Conservation (phyloP, 2,797 vertebrate species). For the Eulemur albifrons region DNA sequence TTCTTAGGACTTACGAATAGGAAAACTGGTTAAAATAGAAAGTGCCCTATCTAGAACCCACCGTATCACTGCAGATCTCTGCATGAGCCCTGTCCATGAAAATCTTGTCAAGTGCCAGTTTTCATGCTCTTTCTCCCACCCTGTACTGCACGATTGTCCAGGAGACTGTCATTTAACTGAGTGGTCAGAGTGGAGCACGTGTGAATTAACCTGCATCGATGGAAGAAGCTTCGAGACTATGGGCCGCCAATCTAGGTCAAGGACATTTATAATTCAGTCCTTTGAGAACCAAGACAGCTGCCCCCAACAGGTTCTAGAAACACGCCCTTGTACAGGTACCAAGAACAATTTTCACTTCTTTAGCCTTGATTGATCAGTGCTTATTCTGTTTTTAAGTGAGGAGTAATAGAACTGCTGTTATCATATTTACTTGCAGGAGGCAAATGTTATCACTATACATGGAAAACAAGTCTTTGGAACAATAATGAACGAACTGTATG, state of each 20-base stretch:
- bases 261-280: slow-evolving; percentile 91
- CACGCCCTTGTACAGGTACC: slow-evolving; percentile 94
- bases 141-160: slow-evolving; percentile 66
- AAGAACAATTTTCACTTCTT: not conserved
- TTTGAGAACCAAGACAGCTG: slow-evolving; percentile 92
- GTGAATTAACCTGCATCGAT: slow-evolving; percentile 94
- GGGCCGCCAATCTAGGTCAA: slow-evolving; percentile 93
- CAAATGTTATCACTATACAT: slow-evolving; percentile 94
- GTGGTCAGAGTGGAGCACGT: slow-evolving; percentile 96
- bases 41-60: not conserved
- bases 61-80: not conserved
- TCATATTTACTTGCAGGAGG: slow-evolving; percentile 88
- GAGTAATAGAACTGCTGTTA: slow-evolving; percentile 34
- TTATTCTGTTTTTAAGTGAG: not conserved
- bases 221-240: slow-evolving; percentile 94
- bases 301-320: slow-evolving; percentile 92
- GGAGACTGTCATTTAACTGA: slow-evolving; percentile 96
- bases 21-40: not conserved
- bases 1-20: not conserved
- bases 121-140: not conserved
- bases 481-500: slow-evolving; percentile 94
- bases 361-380: not conserved
- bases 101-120: not conserved
- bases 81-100: not conserved
- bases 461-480: slow-evolving; percentile 93